Evolutionary conservation across 2,113 vertebrate species (phyloP).

Genomic region (Serinus canaria): DNA sequence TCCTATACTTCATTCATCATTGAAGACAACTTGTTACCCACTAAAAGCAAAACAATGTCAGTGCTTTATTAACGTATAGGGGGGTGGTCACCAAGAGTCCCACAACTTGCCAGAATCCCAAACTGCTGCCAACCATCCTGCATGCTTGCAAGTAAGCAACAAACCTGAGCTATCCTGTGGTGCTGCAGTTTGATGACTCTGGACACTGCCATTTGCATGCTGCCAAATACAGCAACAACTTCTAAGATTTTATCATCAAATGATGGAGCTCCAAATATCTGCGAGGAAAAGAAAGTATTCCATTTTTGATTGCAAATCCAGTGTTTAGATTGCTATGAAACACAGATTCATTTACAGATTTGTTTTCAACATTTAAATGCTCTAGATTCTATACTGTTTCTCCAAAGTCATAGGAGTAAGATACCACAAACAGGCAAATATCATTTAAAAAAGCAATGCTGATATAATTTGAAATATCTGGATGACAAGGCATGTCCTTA

Average conservation of each 20-base stretch:
- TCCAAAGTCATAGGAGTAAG: neutral
- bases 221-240: conserved; percentile 96
- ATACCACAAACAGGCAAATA: neutral
- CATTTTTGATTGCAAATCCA: neutral
- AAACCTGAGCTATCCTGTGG: conserved; percentile 95
- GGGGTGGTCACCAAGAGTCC: neutral
- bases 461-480: neutral
- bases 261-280: conserved; percentile 97
- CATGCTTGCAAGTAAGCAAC: neutral
- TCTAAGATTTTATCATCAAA: conserved; percentile 98
- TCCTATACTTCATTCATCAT: conserved; percentile 1
- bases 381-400: neutral
- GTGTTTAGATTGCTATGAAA: neutral
- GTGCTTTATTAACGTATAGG: neutral
- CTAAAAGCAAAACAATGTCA: neutral
- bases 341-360: neutral
- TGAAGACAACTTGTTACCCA: neutral
- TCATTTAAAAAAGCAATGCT: neutral
- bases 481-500: neutral
- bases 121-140: neutral
- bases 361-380: neutral
- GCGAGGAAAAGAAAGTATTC: conserved; percentile 17
- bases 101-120: neutral
- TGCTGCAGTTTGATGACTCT: conserved; percentile 97
- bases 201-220: conserved; percentile 98